Evolutionary conservation across 2,113 vertebrate genomes (phyloP).

Genomic region (Oenanthe melanoleuca): DNA sequence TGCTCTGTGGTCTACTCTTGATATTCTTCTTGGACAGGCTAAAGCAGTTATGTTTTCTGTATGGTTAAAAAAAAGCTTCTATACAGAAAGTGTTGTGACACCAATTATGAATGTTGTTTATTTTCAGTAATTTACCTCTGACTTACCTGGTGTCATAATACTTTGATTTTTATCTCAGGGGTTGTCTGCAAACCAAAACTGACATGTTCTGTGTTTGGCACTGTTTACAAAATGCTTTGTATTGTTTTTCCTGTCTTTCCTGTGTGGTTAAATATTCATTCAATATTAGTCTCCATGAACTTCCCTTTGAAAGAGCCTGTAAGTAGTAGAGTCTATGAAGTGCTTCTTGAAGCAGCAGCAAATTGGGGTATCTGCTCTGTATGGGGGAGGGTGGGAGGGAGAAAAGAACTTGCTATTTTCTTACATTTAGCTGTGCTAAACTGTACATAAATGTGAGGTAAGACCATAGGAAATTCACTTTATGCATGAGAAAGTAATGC

Average conservation of each 20-base stretch:
- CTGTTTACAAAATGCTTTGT: conserved; percentile 69
- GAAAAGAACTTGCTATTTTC: conserved; percentile 80
- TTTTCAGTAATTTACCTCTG: conserved; percentile 76
- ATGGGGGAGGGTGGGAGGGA: background rate
- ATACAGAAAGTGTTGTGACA: conserved; percentile 72
- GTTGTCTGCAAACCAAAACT: conserved; percentile 80
- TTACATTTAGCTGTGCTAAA: conserved; percentile 85
- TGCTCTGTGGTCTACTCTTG: conserved; percentile 37
- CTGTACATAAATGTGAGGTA: conserved; percentile 82
- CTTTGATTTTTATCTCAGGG: conserved; percentile 79
- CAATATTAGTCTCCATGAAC: conserved; percentile 75
- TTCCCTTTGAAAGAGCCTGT: conserved; percentile 78
- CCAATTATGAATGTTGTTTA: conserved; percentile 74
- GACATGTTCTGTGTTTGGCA: conserved; percentile 72
- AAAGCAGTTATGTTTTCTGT: conserved; percentile 62
- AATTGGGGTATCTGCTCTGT: conserved; percentile 73
- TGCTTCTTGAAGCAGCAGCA: conserved; percentile 83
- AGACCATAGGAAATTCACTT: conserved; percentile 80
- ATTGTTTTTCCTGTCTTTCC: conserved; percentile 50
- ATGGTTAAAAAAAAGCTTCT: conserved; percentile 67
- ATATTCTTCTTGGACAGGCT: conserved; percentile 37
- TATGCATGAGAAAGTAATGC: conserved; percentile 78
- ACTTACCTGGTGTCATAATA: conserved; percentile 77
- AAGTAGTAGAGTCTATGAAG: conserved; percentile 70
- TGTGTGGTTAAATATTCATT: conserved; percentile 50